Evolutionary conservation across 2,888 invertebrate species (phyloP).

Genomic region (Trypoxylon attenuatum): DNA sequence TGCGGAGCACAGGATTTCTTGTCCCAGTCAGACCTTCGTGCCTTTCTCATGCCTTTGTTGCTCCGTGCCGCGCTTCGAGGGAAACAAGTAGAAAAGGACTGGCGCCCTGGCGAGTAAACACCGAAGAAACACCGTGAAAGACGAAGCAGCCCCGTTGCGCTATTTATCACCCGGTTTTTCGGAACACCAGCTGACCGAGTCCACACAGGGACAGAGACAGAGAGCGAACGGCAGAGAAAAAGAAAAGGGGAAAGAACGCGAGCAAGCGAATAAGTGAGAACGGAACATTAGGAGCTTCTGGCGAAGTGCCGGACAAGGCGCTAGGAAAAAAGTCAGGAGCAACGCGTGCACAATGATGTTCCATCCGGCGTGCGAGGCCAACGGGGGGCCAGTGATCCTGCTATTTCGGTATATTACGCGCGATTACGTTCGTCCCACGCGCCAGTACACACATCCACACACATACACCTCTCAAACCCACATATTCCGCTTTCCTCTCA

Average conservation of each 20-base stretch:
- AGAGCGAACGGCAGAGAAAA: too few relatives aligned
- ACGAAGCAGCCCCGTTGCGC: slow-evolving; percentile 28
- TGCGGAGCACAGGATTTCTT: slow-evolving; percentile 3
- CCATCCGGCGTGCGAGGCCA: slow-evolving; percentile 8
- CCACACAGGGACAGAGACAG: too few relatives aligned
- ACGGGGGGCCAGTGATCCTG: slow-evolving; percentile 22
- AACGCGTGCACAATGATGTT: slow-evolving; percentile 11
- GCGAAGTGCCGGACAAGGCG: slow-evolving; percentile 36
- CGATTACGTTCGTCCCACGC: slow-evolving; percentile 41
- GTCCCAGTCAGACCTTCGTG: too few relatives aligned
- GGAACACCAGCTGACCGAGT: slow-evolving; percentile 27
- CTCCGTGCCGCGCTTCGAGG: slow-evolving; percentile 16
- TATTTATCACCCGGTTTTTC: slow-evolving; percentile 25
- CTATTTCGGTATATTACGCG: slow-evolving; percentile 28
- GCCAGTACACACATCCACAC: slow-evolving; percentile 5
- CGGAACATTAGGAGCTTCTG: slow-evolving; percentile 20
- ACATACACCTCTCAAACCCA: not conserved
- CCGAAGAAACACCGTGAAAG: slow-evolving; percentile 3
- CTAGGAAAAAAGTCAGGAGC: slow-evolving; percentile 13
- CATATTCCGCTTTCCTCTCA: not conserved
- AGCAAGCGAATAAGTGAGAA: too few relatives aligned
- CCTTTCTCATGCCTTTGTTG: too few relatives aligned
- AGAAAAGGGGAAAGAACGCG: too few relatives aligned
- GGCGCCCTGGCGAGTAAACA: slow-evolving; percentile 24
- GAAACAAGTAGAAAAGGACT: too few relatives aligned